Conservation (phyloP, 2,888 invertebrate species). For the Halictus ligatus region DNA sequence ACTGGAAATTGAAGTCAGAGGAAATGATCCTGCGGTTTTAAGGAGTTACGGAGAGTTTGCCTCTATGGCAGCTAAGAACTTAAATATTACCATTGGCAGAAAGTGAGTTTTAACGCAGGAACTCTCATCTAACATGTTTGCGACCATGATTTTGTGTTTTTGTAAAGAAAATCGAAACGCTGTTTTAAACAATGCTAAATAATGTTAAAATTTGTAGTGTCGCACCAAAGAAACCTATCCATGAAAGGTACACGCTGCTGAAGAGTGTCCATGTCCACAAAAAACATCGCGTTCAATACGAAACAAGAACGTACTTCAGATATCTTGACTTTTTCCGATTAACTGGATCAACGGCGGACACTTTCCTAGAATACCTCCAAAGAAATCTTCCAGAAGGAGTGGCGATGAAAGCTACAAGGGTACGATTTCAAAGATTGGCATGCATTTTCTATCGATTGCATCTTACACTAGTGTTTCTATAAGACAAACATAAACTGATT, state of each 20-base stretch:
- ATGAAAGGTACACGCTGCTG: constrained; percentile 92
- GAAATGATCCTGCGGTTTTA: constrained; percentile 94
- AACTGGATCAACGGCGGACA: constrained; percentile 98
- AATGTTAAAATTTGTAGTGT: constrained; percentile 86
- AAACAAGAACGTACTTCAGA: constrained; percentile 95
- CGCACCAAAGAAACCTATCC: constrained; percentile 89
- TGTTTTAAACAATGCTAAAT: too few species aligned
- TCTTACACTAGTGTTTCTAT: background rate
- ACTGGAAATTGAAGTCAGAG: constrained; percentile 93
- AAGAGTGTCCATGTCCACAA: constrained; percentile 96
- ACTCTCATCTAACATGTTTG: background rate
- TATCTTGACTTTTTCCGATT: constrained; percentile 93
- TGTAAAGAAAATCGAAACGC: background rate
- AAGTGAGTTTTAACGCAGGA: constrained; percentile 78
- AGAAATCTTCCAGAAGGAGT: constrained; percentile 99
- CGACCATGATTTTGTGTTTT: background rate
- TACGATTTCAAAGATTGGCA: constrained; percentile 74
- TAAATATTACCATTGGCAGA: constrained; percentile 91
- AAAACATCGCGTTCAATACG: constrained; percentile 98
- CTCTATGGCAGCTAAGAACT: constrained; percentile 91
- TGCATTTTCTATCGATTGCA: background rate
- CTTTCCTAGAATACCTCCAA: constrained; percentile 97
- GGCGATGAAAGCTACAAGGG: constrained; percentile 94
- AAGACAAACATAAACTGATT: background rate
- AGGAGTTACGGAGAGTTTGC: constrained; percentile 95